Base-by-base conservation (phyloP, 2,113 vertebrate genomes). In the Tetrax tetrax region DNA sequence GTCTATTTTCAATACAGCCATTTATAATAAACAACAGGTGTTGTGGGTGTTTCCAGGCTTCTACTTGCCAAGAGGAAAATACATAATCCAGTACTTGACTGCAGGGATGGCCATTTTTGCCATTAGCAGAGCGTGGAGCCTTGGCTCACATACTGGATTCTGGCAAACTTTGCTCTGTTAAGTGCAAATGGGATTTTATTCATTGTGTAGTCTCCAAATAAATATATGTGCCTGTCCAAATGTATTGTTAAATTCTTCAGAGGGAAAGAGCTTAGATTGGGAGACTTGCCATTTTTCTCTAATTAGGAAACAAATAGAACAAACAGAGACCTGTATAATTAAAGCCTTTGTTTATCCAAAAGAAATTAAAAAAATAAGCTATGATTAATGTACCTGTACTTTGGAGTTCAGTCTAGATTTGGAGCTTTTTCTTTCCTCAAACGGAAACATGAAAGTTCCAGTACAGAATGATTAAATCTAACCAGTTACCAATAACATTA, bases 221-320 rank as follows among this genome's bases (percentile, higher is more conserved):
- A 98, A 97, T 98, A 96, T 97, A 96, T 97, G 83, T 79, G 95
- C 87, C 89, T 96, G 79, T 92, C 70, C 91, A 97, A 96, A 93
- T 96, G 45, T 38, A 97, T 97, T 98, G 97, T 92, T 92, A 83
- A 96, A 97, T 93, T 97, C 94, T 95, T 95, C 88, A 97, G 95
- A 97, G 92, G 47, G 89, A 97, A 93, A 61, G 61, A 81, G 60
- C 93, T 97, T 92, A 89, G 89, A 90, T 71, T 97, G 96, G 94
- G 96, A 98, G 84, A 57, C 72, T 96, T 98, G 96, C 94, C 96
- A 97, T 97, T 98, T 98, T 97, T 93, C 57, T 95, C 95, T 97
- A 98, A 97, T 97, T 98, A 97, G 96, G 88, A 97, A 97, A 96
- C 93, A 97, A 98, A 96, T 90, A 96, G 92, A 95, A 86, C 90